Percentiles rank a stretch among this genome's conserved stretches.
Evolutionary conservation across 2,888 invertebrate species (phyloP).

Genomic region (Proisotoma minuta): DNA sequence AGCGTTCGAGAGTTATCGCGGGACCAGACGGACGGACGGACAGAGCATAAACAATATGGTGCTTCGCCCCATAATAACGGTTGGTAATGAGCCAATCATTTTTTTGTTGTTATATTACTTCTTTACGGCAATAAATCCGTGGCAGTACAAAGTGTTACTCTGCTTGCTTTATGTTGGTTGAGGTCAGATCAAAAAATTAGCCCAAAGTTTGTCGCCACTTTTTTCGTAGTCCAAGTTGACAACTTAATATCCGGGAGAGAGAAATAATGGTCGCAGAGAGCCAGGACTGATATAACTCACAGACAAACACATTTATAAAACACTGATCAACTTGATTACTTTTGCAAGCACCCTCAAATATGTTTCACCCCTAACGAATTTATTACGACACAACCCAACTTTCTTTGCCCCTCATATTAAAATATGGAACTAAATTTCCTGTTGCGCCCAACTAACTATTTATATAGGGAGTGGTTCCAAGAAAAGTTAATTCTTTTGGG

Average conservation of each 20-base stretch:
- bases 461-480: no score
- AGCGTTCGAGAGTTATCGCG: no score
- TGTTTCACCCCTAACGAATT: slow-evolving; percentile 21
- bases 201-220: slow-evolving; percentile 29
- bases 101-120: no score
- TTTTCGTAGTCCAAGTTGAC: slow-evolving; percentile 37
- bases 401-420: slow-evolving; percentile 2
- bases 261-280: slow-evolving; percentile 41
- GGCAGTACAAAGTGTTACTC: no score
- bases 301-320: slow-evolving; percentile 43
- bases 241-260: slow-evolving; percentile 44
- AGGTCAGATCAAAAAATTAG: slow-evolving; percentile 38
- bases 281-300: slow-evolving; percentile 37
- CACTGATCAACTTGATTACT: slow-evolving; percentile 44
- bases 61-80: no score
- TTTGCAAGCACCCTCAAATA: neutral
- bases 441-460: no score
- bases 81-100: no score
- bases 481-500: no score
- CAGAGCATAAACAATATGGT: no score
- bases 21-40: no score
- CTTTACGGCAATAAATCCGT: no score
- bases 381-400: slow-evolving; percentile 21
- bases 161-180: no score
- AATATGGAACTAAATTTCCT: slow-evolving; percentile 6